Base-by-base conservation (phyloP, 1,140 invertebrate species). In the Venustaconcha ellipsiformis region DNA sequence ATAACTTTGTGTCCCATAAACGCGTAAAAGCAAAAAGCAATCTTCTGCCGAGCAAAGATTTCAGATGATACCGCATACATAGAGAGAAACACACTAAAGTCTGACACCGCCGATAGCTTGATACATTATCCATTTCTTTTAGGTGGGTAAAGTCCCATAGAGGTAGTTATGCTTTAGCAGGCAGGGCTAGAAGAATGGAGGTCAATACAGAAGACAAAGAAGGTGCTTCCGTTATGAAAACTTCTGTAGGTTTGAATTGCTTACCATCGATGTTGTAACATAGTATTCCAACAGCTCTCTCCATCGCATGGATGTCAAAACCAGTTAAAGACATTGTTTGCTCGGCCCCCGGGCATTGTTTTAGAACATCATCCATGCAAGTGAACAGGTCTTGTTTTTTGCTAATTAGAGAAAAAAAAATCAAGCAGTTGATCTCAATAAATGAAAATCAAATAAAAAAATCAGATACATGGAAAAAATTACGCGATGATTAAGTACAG, bases 371-470 rank as follows among this genome's bases (percentile, higher is more conserved):
- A 17, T 71, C 58, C 74, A 76, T 76, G 59, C 74, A 76, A 0
- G 74, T 76, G 26, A 76, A 76, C 57, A 76, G 59, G 59, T 71
- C 74, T 17, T 76, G 68, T 37, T 76, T 76, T 62, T 76, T 76
- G 30, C 74, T 76, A 48, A 48, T 62, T 18, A 23, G 23, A 11
- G 3, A 3, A n/a, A 60, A n/a, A 18, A 62, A n/a, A n/a, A 11
- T 12, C 12, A n/a, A n/a, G 12, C 23, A 18, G 23, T n/a, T 18
- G 0, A 62, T 2, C 0, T 62, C 59, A 62, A 62, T 62, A 23
- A 23, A 5, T 14, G 59, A 62, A 23, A 8, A 11, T n/a, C 18
- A 62, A 62, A 18, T 62, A 8, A n/a, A n/a, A 60, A 11, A 62
- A 23, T n/a, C 8, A n/a, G 18, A 62, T n/a, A 18, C 23, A 13